A percentile compares a stretch with the other conserved stretches of the same genome.
Evolutionary conservation across 2,113 vertebrate genomes (phyloP).

Genomic region (Emydocephalus ijimae): DNA sequence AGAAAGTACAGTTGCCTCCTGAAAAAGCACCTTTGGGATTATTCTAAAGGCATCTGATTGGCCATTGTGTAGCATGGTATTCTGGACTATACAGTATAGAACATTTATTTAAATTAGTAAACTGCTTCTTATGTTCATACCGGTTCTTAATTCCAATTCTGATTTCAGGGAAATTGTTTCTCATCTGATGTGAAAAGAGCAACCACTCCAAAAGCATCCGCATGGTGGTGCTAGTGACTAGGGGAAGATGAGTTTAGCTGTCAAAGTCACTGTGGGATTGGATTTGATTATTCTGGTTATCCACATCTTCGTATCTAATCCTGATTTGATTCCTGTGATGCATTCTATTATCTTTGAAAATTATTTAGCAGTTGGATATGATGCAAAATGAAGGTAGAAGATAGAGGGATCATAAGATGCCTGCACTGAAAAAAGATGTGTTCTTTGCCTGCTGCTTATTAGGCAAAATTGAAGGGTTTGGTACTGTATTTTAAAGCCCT

Average conservation of each 20-base stretch:
- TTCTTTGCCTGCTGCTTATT: neutral
- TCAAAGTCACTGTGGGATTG: neutral
- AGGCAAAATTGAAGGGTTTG: neutral
- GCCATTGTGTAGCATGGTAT: neutral
- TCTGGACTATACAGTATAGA: neutral
- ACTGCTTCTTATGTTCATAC: neutral
- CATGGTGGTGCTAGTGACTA: neutral
- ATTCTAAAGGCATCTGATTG: neutral
- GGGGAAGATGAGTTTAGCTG: neutral
- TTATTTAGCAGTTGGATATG: neutral
- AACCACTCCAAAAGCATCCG: neutral
- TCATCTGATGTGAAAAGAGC: neutral
- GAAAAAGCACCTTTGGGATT: too few species aligned
- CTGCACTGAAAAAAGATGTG: neutral
- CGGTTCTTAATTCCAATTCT: neutral
- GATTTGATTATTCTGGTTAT: neutral
- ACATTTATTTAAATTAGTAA: neutral
- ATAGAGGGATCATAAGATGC: neutral
- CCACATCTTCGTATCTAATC: neutral
- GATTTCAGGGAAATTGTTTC: neutral
- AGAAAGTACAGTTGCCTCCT: too few species aligned
- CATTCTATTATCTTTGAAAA: neutral
- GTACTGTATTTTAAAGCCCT: neutral
- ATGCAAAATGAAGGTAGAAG: neutral
- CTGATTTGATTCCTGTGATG: neutral